Percentiles rank a stretch among this genome's conserved stretches.
Conservation (phyloP, 2,113 vertebrate species). For the Mormyrus iriodes region DNA sequence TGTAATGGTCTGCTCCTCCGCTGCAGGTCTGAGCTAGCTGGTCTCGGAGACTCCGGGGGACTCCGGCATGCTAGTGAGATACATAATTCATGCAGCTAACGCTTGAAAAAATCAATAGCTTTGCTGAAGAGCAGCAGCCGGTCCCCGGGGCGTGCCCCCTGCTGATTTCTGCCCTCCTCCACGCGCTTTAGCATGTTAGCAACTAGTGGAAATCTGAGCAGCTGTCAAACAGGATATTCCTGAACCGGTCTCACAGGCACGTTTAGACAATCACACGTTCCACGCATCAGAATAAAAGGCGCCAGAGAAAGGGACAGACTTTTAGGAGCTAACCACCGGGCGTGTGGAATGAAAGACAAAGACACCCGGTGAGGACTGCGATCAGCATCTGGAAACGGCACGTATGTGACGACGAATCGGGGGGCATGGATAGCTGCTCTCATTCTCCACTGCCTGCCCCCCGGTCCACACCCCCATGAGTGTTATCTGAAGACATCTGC, state of each 20-base stretch:
- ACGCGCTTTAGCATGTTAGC: not conserved
- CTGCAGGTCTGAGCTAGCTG: not conserved
- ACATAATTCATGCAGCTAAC: constrained; percentile 20
- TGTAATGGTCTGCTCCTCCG: not conserved
- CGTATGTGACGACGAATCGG: not conserved
- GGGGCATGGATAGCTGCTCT: not conserved
- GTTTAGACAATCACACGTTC: not conserved
- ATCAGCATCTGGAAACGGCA: not conserved
- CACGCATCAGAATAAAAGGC: not conserved
- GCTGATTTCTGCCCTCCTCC: not conserved
- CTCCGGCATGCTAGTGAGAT: not conserved
- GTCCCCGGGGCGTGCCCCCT: not conserved
- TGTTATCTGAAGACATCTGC: not conserved
- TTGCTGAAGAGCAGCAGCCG: not conserved
- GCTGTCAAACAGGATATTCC: not conserved
- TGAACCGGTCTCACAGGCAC: not conserved
- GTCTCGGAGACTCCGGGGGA: not conserved
- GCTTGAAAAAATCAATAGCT: constrained; percentile 1
- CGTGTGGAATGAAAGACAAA: not conserved
- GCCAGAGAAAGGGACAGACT: not conserved
- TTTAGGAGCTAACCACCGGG: constrained; percentile 2
- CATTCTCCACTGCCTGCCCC: not conserved
- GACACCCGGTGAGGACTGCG: not conserved
- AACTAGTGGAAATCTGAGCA: not conserved
- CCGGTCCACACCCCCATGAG: not conserved